Evolutionary conservation across 2,888 invertebrate species (phyloP), one percentile per base, ranked within the genome.

Genomic region (Orthosia cruda): DNA sequence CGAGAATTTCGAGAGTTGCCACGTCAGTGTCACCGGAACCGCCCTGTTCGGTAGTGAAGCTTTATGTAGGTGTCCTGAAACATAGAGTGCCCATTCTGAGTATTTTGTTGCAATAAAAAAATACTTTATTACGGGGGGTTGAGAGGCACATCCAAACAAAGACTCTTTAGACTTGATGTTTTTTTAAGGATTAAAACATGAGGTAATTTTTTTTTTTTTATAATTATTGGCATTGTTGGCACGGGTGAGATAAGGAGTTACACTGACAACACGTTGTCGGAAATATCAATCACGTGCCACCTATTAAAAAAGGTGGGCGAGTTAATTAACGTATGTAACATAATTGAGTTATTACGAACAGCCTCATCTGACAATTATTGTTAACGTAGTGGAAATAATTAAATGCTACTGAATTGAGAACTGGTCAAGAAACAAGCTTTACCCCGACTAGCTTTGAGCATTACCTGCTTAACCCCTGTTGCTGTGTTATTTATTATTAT

Each of bases 101-200:
- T 47, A 45, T 54, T 54, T 62, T 54, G 45, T 45, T 64, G n/a
- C 13, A 78, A 66, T 49, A n/a, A n/a, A n/a, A n/a, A n/a, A n/a
- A n/a, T n/a, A 40, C 20, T 55, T 55, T 13, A 49, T 62, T 57
- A 58, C 3, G 1, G 16, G 59, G 45, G 63, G 45, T 40, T 57
- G 32, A 32, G 13, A 54, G 47, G 52, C 40, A 32, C 54, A 55
- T 55, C 58, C 18, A 66, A 67, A 77, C 65, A 77, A 71, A 73
- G 47, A 20, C 54, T 82, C 72, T 82, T 82, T 83, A 74, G 61
- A 65, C 57, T 62, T 61, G 26, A 77, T 82, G 50, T 66, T 69
- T 69, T 73, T 83, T 71, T 67, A 64, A 68, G 47, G 52, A 49
- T 73, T 52, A 68, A 32, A 62, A 52, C 59, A 68, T n/a, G 32